Base-by-base conservation (phyloP, 2,113 vertebrate genomes). In the Phylloscopus trochilus region DNA sequence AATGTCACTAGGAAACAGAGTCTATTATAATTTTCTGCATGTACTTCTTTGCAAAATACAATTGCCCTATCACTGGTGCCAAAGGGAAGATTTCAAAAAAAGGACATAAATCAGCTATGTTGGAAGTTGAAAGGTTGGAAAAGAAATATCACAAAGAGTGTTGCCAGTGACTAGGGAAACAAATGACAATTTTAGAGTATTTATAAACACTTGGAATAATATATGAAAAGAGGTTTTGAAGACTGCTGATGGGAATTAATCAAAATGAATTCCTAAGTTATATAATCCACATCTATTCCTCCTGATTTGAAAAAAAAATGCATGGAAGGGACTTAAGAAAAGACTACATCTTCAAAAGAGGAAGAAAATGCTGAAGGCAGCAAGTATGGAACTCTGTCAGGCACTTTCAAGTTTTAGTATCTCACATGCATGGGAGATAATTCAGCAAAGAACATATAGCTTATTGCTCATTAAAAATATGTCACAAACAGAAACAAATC, bases 211-310 rank as follows among this genome's bases (percentile, higher is more conserved):
- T 95, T 91, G 68, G 84, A 96, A 96, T 75, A 83, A 63, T 90
- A 97, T 98, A 97, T 93, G 92, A 96, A 96, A 96, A 93, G 93
- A 94, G 35, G 21, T 94, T 97, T 84, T 93, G 63, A 93, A 96
- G 95, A 95, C 44, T 95, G 89, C 90, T 97, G 90, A 87, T 87
- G 51, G 82, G 89, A 95, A 95, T 96, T 96, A 24, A 94, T 96
- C 80, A 90, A 83, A 94, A 95, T 90, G 17, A 81, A 96, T 49
- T 74, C 11, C 31, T 67, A 49, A 74, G 20, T 95, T 96, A 83
- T 70, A 92, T 53, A 96, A 97, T 87, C 81, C 85, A n/a, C 30
- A 67, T 96, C 46, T 95, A 96, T 92, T 95, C 51, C n/a, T 46
- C 56, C 17, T 77, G 58, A 83, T 92, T 95, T 94, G 55, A 95